phyloP scores from a whole-genome alignment of 92 coral and sea anemone genomes.

The Nematostella vectensis region DNA sequence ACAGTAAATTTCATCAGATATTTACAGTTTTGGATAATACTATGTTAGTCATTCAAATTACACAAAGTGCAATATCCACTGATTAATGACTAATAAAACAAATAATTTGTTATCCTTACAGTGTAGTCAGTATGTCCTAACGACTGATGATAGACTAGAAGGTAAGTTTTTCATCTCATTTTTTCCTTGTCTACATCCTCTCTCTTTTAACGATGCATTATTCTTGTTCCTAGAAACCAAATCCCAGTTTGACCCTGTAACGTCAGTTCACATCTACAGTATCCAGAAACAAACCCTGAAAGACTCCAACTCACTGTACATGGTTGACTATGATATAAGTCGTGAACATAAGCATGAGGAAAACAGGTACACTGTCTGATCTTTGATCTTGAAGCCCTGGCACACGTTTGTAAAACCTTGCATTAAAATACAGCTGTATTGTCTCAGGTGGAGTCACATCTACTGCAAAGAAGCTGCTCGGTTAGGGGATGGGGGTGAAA shows the following conservation, averaged over 20 bases:
- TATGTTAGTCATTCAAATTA: too few species aligned
- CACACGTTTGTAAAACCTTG: not conserved
- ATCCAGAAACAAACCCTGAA: slow-evolving; percentile 69
- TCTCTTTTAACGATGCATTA: too few species aligned
- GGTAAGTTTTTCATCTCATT: too few species aligned
- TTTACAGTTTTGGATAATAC: too few species aligned
- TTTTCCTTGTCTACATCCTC: too few species aligned
- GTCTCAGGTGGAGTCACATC: slow-evolving; percentile 49
- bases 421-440: not conserved
- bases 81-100: too few species aligned
- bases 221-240: slow-evolving; percentile 52
- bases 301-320: slow-evolving; percentile 70
- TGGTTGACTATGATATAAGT: slow-evolving; percentile 70
- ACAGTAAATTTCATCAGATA: too few species aligned
- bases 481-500: slow-evolving; percentile 31
- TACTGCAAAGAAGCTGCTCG: slow-evolving; percentile 35
- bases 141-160: slow-evolving; percentile 56
- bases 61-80: too few species aligned
- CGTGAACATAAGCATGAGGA: slow-evolving; percentile 47
- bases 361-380: slow-evolving; percentile 40
- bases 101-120: slow-evolving; percentile 20
- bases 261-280: slow-evolving; percentile 90
- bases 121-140: slow-evolving; percentile 56
- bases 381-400: not conserved
- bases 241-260: slow-evolving; percentile 47